Evolutionary conservation across 2,113 vertebrate species (phyloP), one percentile per base, ranked within the genome.

Genomic region (Nansenia antarctica): DNA sequence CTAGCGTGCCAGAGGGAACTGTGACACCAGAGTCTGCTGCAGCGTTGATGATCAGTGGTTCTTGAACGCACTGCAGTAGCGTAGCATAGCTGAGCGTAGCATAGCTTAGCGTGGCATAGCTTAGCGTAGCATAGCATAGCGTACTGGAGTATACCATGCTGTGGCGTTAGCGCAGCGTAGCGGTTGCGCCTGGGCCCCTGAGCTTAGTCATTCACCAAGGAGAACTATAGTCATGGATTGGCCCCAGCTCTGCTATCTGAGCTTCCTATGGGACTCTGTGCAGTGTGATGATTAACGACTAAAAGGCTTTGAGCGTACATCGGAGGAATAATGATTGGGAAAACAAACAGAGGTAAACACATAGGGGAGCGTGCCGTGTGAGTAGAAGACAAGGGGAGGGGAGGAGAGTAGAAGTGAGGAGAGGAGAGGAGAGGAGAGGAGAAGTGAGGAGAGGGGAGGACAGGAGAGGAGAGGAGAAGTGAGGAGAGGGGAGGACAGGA

Each of bases 281-380:
- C 35, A 55, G 74, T 67, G 63, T 61, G 52, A 39, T 49, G 47
- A 67, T 62, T 67, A 72, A 67, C 58, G 20, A 30, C 29, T 54
- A 71, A 67, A 45, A 59, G 49, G 26, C 59, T 65, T 62, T 60
- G 53, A 59, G 73, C 60, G 24, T 60, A 39, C 32, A 29, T n/a
- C 24, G n/a, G 62, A 71, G 45, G n/a, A 69, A 62, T 35, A 61
- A 62, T 66, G 18, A 71, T 71, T 65, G 69, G 39, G 42, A 65
- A 49, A 65, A 64, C 39, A 35, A 65, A 63, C 45, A 49, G n/a
- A 15, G 45, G n/a, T 49, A 22, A 49, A 49, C 45, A 49, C 42
- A 14, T 15, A 42, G 45, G 18, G 45, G n/a, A n/a, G n/a, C n/a
- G n/a, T n/a, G n/a, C n/a, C n/a, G n/a, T n/a, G n/a, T n/a, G n/a